Evolutionary conservation across 2,797 vertebrate species (phyloP).

Genomic region (Selene dorsalis): DNA sequence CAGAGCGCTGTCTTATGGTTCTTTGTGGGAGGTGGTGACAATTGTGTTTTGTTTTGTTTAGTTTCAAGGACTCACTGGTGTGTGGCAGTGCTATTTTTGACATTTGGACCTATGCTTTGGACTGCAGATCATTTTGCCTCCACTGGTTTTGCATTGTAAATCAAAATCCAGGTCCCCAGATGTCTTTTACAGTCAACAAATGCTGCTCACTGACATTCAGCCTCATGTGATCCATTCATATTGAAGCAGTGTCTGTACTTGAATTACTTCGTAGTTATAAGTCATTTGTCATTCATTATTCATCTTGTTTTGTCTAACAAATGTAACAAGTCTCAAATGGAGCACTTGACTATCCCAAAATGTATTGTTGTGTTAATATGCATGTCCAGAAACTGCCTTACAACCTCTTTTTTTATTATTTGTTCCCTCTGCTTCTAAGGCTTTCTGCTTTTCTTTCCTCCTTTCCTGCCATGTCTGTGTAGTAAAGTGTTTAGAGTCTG

Average conservation of each 20-base stretch:
- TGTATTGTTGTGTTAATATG: slow-evolving; percentile 56
- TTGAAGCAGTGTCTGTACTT: slow-evolving; percentile 21
- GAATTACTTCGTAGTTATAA: slow-evolving; percentile 37
- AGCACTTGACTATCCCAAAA: slow-evolving; percentile 41
- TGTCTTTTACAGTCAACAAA: slow-evolving; percentile 23
- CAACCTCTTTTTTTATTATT: slow-evolving; percentile 30
- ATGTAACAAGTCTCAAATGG: slow-evolving; percentile 37
- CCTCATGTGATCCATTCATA: slow-evolving; percentile 27
- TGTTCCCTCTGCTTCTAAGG: slow-evolving; percentile 15
- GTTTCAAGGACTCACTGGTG: background rate
- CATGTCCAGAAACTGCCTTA: slow-evolving; percentile 37
- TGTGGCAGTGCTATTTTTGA: slow-evolving; percentile 8
- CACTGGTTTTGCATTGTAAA: slow-evolving; percentile 8
- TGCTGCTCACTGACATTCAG: slow-evolving; percentile 12
- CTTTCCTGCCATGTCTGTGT: slow-evolving; percentile 16
- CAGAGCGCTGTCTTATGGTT: background rate
- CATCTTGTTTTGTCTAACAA: slow-evolving; percentile 61
- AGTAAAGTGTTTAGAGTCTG: slow-evolving; percentile 51
- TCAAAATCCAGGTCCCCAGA: slow-evolving; percentile 3
- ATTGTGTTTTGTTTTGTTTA: background rate
- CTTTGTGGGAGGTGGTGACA: background rate
- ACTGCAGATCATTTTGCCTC: background rate
- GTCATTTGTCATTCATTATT: slow-evolving; percentile 63
- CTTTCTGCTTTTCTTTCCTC: slow-evolving; percentile 5
- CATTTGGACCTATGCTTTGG: background rate